A percentile compares a stretch with the other conserved stretches of the same genome.
Conservation (phyloP, 2,113 vertebrate species). For the Heterotis niloticus region DNA sequence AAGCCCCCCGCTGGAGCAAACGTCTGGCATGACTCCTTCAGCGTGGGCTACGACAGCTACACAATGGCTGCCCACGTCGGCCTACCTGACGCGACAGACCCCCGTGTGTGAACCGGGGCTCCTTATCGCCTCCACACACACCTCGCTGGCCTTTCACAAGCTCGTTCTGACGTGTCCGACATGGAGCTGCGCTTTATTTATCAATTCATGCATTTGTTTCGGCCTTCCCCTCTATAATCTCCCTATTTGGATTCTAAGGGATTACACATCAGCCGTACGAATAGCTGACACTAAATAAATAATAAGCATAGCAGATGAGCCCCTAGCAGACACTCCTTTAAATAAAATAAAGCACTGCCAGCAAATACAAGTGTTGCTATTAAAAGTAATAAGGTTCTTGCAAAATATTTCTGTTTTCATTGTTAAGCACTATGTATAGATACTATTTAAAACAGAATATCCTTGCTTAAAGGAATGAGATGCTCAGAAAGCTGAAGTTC, state of each 20-base stretch:
- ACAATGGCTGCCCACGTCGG: background rate
- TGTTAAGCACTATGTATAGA: background rate
- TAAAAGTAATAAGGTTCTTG: background rate
- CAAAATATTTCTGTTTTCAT: background rate
- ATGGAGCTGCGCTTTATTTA: background rate
- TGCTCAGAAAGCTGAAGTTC: too few species aligned
- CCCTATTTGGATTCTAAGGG: constrained; percentile 23
- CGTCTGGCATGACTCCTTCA: too few species aligned
- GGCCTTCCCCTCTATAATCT: constrained; percentile 20
- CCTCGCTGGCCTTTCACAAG: background rate
- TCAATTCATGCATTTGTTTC: constrained; percentile 6
- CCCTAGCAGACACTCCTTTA: constrained; percentile 1
- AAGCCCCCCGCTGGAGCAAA: background rate
- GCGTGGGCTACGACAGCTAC: too few species aligned
- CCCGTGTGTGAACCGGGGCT: background rate
- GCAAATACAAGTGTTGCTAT: constrained; percentile 28
- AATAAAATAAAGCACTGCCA: constrained; percentile 27
- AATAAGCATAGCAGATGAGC: constrained; percentile 35
- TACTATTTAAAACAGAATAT: too few species aligned
- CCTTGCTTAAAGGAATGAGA: too few species aligned
- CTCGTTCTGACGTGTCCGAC: background rate
- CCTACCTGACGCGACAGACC: background rate
- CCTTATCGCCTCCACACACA: background rate
- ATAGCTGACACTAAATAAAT: constrained; percentile 41
- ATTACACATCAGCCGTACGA: constrained; percentile 21